A percentile compares a stretch with the other conserved stretches of the same genome.
phyloP scores from a whole-genome alignment of 2,888 invertebrate genomes.

The Argyresthia goedartella region DNA sequence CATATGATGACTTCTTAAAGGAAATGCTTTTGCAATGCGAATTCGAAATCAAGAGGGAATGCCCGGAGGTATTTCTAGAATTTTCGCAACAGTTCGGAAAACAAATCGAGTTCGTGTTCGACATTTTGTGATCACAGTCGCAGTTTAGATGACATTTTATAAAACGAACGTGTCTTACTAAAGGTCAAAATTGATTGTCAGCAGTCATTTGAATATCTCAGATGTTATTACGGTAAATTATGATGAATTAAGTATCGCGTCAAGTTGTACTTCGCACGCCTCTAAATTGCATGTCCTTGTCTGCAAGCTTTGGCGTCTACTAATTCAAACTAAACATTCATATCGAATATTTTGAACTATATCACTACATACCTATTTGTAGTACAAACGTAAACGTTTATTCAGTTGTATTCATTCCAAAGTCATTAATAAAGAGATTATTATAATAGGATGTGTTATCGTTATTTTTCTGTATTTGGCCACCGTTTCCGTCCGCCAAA shows the following conservation, averaged over 20 bases:
- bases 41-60: slow-evolving; percentile 21
- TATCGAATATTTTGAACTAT: too few species aligned
- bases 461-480: too few species aligned
- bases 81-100: slow-evolving; percentile 58
- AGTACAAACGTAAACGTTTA: too few species aligned
- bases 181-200: slow-evolving; percentile 69
- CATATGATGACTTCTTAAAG: slow-evolving; percentile 30
- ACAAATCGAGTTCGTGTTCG: slow-evolving; percentile 66
- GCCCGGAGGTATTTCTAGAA: slow-evolving; percentile 41
- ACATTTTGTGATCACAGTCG: slow-evolving; percentile 63
- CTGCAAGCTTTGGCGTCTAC: slow-evolving; percentile 11
- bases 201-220: slow-evolving; percentile 65
- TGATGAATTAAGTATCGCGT: slow-evolving; percentile 61
- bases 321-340: too few species aligned
- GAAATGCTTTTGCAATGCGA: slow-evolving; percentile 16
- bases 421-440: too few species aligned
- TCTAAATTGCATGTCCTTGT: slow-evolving; percentile 59
- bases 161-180: slow-evolving; percentile 63
- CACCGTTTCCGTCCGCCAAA: too few species aligned
- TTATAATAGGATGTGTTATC: too few species aligned
- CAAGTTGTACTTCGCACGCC: slow-evolving; percentile 59
- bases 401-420: too few species aligned
- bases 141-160: slow-evolving; percentile 65
- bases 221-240: slow-evolving; percentile 65
- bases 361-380: too few species aligned